Evolutionary conservation across 2,797 vertebrate species (phyloP).

Genomic region (Clarias pachynema): DNA sequence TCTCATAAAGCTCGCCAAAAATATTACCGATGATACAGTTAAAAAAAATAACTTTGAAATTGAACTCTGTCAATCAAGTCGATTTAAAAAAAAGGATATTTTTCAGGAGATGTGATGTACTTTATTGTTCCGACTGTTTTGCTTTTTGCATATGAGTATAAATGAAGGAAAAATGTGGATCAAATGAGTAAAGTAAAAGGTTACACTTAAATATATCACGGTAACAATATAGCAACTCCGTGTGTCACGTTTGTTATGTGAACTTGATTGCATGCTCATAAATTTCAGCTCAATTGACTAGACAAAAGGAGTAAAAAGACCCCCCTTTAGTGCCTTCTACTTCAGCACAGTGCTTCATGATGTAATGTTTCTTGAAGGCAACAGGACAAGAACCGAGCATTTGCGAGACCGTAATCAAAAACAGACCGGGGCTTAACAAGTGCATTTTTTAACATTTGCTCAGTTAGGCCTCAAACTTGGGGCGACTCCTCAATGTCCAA

Average conservation of each 20-base stretch:
- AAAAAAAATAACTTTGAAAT: conserved; percentile 57
- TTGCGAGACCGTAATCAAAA: conserved; percentile 71
- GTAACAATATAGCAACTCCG: not conserved
- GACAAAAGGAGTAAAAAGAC: conserved; percentile 31
- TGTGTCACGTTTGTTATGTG: not conserved
- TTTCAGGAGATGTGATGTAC: not conserved
- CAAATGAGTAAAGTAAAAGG: not conserved
- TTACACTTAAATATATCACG: not conserved
- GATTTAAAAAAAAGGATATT: conserved; percentile 26
- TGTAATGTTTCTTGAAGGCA: conserved; percentile 71
- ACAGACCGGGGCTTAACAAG: conserved; percentile 73
- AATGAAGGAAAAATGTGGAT: not conserved
- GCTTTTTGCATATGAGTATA: not conserved
- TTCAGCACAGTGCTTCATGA: conserved; percentile 61
- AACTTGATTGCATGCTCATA: not conserved
- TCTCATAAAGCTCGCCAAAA: conserved; percentile 70
- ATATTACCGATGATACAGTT: conserved; percentile 59
- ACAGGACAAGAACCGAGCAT: conserved; percentile 67
- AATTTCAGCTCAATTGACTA: not conserved
- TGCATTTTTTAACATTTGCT: conserved; percentile 63
- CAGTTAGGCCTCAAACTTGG: conserved; percentile 28
- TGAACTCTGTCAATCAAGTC: conserved; percentile 64
- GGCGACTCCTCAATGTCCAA: conserved; percentile 40
- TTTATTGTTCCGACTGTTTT: too few relatives aligned
- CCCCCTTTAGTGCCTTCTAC: not conserved